Base-by-base conservation (phyloP, 2,797 vertebrate genomes). In the Bucorvus abyssinicus region DNA sequence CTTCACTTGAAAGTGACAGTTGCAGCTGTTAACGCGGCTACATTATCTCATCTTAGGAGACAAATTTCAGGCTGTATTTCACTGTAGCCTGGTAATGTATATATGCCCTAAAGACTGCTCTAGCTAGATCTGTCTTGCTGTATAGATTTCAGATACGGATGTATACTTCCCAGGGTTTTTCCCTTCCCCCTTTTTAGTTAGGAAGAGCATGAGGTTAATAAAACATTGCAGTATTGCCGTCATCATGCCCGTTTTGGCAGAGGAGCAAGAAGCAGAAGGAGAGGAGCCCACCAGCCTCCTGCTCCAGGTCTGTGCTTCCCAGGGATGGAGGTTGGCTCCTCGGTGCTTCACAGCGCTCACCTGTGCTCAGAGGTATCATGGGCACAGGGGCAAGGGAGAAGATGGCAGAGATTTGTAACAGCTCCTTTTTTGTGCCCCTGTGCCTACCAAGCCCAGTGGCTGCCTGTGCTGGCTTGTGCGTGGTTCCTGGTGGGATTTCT, bases 31-130 rank as follows among this genome's bases (percentile, higher is more conserved):
- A 97, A 97, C 90, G 97, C 79, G 11, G 96, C 97, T 85, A 94
- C 93, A 96, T 98, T 98, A 98, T 98, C 97, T 97, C 97, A 97
- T 97, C 97, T 97, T 81, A 86, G 96, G 97, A 97, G 97, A 98
- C 97, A 98, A 98, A 98, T 97, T 97, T 76, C 93, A 74, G 96
- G 92, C 97, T 63, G 80, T 97, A 97, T 97, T 97, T 97, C 97
- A 97, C 94, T 84, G 95, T 85, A 93, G 95, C 84, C 94, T 93
- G 45, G 67, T 91, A 97, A 96, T 94, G 95, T 94, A 96, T 94
- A 94, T 94, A 90, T 95, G 91, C 92, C 88, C 96, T 80, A 93
- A 97, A 96, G 94, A 95, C 95, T 85, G 88, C 89, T 93, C 81
- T 18, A 83, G 86, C 94, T 68, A 87, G 87, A 97, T 96, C 94